Conservation (phyloP, 2,797 vertebrate species). For the Pseudochaenichthys georgianus region DNA sequence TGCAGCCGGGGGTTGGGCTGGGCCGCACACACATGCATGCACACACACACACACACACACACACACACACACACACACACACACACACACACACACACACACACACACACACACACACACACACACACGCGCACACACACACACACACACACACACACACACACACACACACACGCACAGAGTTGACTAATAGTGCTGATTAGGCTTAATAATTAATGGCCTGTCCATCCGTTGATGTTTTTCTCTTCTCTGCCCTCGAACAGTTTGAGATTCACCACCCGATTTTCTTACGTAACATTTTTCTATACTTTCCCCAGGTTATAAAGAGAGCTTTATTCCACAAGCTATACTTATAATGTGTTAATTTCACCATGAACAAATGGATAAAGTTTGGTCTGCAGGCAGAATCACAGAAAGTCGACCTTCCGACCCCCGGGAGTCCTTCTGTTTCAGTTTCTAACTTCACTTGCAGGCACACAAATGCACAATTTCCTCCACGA, state of each 20-base stretch:
- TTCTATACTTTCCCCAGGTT: slow-evolving; percentile 3
- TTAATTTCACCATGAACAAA: slow-evolving; percentile 4
- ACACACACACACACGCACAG: background rate
- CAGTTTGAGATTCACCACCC: background rate
- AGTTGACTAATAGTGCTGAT: slow-evolving; percentile 33
- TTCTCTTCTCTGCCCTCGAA: slow-evolving; percentile 7
- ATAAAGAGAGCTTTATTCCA: background rate
- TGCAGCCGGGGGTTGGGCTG: slow-evolving; percentile 39
- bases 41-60: no score
- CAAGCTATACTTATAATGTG: background rate
- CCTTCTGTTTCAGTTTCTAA: background rate
- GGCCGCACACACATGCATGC: slow-evolving; percentile 23
- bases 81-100: no score
- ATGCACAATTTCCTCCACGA: background rate
- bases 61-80: no score
- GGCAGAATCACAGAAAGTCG: slow-evolving; percentile 1
- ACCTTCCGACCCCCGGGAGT: background rate
- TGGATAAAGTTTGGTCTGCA: background rate
- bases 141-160: slow-evolving; percentile 2
- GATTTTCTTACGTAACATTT: background rate
- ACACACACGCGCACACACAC: background rate
- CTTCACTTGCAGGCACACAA: slow-evolving; percentile 1
- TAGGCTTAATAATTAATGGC: slow-evolving; percentile 60
- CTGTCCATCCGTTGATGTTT: slow-evolving; percentile 34
- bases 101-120: no score